These are phyloP conservation scores for Epicauta chinensis DNA, from an alignment of 1,140 invertebrate genomes.

Conservation along the genomic window DNA sequence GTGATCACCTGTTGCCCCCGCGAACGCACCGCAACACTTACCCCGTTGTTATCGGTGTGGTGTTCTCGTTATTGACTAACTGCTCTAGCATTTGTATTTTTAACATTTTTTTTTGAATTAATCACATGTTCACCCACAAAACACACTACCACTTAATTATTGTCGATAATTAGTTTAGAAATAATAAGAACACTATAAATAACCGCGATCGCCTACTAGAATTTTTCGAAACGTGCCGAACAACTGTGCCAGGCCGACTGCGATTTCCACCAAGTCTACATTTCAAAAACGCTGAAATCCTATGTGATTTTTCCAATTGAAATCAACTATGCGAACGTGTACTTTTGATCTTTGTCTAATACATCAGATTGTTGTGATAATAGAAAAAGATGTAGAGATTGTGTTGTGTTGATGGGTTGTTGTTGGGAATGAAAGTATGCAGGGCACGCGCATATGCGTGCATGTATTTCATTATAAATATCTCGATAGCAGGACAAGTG, in stretches of 20 bases:
- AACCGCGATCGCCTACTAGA: constrained; percentile 16
- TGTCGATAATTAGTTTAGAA: too few species aligned
- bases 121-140: not conserved
- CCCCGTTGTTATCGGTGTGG: constrained; percentile 19
- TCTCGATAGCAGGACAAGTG: too few species aligned
- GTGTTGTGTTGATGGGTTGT: too few species aligned
- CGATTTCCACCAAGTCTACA: constrained; percentile 1
- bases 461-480: not conserved
- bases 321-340: too few species aligned
- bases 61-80: constrained; percentile 40
- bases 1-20: constrained; percentile 2
- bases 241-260: constrained; percentile 19
- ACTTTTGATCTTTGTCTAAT: too few species aligned
- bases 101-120: constrained; percentile 30
- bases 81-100: constrained; percentile 44
- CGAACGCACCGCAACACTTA: constrained; percentile 3
- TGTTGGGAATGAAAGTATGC: not conserved
- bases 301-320: too few species aligned
- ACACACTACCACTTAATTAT: too few species aligned
- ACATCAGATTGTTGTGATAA: too few species aligned
- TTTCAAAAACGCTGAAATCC: too few species aligned
- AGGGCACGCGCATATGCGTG: constrained; percentile 19
- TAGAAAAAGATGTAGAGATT: too few species aligned
- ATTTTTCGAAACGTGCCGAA: constrained; percentile 1
- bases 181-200: constrained; percentile 5